A percentile compares a stretch with the other conserved stretches of the same genome.
phyloP scores from a whole-genome alignment of 2,797 vertebrate species.

The Ceryle rudis region DNA sequence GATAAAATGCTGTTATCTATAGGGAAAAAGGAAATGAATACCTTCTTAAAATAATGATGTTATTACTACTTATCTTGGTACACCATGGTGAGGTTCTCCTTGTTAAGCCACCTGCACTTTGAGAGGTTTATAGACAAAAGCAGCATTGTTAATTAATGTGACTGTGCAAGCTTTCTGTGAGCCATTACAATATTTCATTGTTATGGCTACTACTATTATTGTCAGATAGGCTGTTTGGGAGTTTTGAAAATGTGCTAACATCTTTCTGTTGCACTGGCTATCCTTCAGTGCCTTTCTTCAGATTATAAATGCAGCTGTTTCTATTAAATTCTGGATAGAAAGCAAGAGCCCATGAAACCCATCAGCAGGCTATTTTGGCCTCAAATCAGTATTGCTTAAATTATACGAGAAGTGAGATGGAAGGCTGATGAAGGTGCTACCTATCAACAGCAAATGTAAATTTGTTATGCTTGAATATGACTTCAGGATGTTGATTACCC shows the following conservation, averaged over 20 bases:
- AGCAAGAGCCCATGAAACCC: conserved; percentile 1
- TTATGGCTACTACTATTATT: conserved; percentile 63
- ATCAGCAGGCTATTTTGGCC: conserved; percentile 34
- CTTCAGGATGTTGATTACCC: not conserved
- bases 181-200: conserved; percentile 61
- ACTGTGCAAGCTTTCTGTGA: conserved; percentile 56
- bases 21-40: conserved; percentile 48
- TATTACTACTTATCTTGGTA: conserved; percentile 69
- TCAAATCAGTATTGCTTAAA: conserved; percentile 34
- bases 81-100: conserved; percentile 55
- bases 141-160: conserved; percentile 62
- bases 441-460: not conserved
- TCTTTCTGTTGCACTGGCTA: conserved; percentile 15
- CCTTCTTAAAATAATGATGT: conserved; percentile 64
- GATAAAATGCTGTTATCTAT: conserved; percentile 62
- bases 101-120: conserved; percentile 67
- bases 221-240: conserved; percentile 43
- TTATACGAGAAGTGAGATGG: not conserved
- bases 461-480: not conserved
- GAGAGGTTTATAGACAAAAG: conserved; percentile 65
- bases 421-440: not conserved
- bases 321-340: conserved; percentile 20
- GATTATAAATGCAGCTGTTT: conserved; percentile 42
- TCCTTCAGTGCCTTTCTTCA: conserved; percentile 57
- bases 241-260: conserved; percentile 12